Evolutionary conservation across 2,797 vertebrate genomes (phyloP).

Genomic region (Pangasius larnaudii): DNA sequence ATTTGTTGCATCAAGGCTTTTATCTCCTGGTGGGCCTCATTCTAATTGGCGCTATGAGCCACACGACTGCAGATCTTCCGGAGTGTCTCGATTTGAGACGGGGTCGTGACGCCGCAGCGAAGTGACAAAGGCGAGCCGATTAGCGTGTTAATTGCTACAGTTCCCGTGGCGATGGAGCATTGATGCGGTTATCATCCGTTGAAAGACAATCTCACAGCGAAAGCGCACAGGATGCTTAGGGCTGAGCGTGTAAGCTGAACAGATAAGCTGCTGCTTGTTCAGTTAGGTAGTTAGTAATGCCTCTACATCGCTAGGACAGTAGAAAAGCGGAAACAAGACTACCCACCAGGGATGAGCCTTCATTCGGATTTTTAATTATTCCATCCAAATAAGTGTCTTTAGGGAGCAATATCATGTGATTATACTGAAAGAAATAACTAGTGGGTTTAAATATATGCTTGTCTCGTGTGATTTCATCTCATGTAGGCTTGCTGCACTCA

Average conservation of each 20-base stretch:
- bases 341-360: not conserved
- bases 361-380: not conserved
- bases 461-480: not conserved
- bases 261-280: not conserved
- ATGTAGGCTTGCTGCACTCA: not conserved
- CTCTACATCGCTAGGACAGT: not conserved
- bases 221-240: not conserved
- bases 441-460: not conserved
- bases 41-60: constrained; percentile 2
- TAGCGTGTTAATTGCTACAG: constrained; percentile 34
- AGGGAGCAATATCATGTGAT: not conserved
- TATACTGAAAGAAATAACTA: not conserved
- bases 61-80: constrained; percentile 1
- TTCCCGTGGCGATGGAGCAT: constrained; percentile 14
- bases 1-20: not conserved
- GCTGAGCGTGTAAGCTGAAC: not conserved
- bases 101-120: not conserved
- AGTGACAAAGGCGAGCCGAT: constrained; percentile 33
- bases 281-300: not conserved
- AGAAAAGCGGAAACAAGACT: not conserved
- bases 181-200: not conserved
- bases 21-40: not conserved
- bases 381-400: not conserved
- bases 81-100: not conserved
- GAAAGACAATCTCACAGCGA: constrained; percentile 2